phyloP scores from a whole-genome alignment of 2,113 vertebrate species.

The Zosterops lateralis region DNA sequence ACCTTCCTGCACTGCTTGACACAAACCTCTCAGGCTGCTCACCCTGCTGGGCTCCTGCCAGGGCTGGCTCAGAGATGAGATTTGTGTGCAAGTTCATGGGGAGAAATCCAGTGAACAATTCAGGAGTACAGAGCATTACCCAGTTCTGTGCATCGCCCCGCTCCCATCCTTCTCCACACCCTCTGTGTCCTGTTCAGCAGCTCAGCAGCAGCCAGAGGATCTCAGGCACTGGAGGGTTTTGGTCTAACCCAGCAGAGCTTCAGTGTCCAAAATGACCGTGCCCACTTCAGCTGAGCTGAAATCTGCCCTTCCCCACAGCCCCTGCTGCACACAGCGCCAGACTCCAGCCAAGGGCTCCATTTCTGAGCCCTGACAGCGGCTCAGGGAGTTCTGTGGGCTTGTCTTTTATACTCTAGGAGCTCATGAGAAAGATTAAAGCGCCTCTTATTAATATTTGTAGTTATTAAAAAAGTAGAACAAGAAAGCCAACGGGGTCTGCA shows the following conservation, averaged over 20 bases:
- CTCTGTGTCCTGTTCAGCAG: neutral
- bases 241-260: neutral
- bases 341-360: neutral
- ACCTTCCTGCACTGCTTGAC: neutral
- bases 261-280: neutral
- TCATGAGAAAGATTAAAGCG: neutral
- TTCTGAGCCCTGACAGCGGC: neutral
- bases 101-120: neutral
- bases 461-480: neutral
- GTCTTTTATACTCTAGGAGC: neutral
- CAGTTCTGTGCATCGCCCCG: neutral
- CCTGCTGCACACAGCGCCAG: neutral
- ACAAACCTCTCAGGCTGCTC: neutral
- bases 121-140: neutral
- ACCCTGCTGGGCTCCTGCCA: neutral
- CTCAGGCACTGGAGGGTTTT: neutral
- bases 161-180: neutral
- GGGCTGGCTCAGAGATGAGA: neutral
- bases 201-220: neutral
- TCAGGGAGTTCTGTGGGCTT: neutral
- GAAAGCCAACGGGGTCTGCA: neutral
- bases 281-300: neutral
- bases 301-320: neutral
- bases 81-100: neutral
- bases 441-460: neutral